These are phyloP conservation scores for Varecia variegata DNA, from an alignment of 2,797 vertebrate genomes.

Conservation along the genomic window DNA sequence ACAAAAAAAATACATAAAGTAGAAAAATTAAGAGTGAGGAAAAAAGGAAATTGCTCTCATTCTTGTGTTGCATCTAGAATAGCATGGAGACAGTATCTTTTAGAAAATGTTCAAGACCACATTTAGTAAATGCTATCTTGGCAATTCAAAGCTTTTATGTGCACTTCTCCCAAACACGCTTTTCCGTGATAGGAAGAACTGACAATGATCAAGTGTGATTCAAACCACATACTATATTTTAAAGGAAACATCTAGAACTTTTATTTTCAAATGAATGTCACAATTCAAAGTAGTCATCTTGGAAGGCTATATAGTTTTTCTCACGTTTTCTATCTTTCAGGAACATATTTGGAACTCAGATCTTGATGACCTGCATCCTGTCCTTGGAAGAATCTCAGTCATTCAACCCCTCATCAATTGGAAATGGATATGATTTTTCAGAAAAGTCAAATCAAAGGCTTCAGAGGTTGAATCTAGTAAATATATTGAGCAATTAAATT, in stretches of 20 bases:
- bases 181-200: not conserved
- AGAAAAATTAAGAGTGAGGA: not conserved
- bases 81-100: not conserved
- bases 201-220: not conserved
- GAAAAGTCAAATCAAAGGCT: not conserved
- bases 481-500: not conserved
- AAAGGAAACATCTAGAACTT: not conserved
- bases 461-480: not conserved
- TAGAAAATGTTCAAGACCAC: not conserved
- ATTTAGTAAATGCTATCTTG: not conserved
- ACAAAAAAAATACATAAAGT: not conserved
- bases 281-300: not conserved
- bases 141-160: not conserved
- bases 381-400: not conserved
- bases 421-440: not conserved
- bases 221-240: not conserved
- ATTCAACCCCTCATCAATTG: not conserved
- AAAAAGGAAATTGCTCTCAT: not conserved
- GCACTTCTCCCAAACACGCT: not conserved
- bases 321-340: constrained; percentile 14
- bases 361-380: not conserved
- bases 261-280: not conserved
- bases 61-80: not conserved
- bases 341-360: not conserved
- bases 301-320: not conserved